These are phyloP conservation scores for Papilio protenor DNA, from an alignment of 2,888 invertebrate genomes.

Conservation along the genomic window DNA sequence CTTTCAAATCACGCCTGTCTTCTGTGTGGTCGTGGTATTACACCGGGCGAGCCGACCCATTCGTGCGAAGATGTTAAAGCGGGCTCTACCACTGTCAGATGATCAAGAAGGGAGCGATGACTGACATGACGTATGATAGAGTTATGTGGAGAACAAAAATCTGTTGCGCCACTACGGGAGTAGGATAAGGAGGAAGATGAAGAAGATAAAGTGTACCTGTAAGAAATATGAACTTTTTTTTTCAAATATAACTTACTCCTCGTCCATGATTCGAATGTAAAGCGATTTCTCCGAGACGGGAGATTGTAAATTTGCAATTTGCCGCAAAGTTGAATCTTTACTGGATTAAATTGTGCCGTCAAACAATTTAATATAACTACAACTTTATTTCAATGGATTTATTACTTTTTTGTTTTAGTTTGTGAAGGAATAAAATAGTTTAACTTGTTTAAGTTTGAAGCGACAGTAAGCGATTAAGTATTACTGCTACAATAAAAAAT, in stretches of 20 bases:
- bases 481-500: no score
- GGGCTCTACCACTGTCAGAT: no score
- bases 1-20: no score
- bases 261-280: constrained; percentile 28
- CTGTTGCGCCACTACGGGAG: no score
- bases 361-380: constrained; percentile 24
- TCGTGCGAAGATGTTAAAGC: no score
- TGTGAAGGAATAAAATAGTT: background rate
- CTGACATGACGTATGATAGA: no score
- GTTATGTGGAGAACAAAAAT: no score
- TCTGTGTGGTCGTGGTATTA: no score
- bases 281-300: constrained; percentile 25
- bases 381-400: constrained; percentile 27
- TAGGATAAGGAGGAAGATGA: no score
- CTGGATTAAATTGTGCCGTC: constrained; percentile 34
- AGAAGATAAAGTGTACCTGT: background rate
- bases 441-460: background rate
- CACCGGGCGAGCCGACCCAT: no score
- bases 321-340: constrained; percentile 30
- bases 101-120: no score
- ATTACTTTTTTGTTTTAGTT: constrained; percentile 4
- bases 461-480: background rate
- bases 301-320: constrained; percentile 38
- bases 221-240: background rate
- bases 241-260: background rate